Conservation (phyloP, 2,888 invertebrate genomes). For the Hipparchia semele region DNA sequence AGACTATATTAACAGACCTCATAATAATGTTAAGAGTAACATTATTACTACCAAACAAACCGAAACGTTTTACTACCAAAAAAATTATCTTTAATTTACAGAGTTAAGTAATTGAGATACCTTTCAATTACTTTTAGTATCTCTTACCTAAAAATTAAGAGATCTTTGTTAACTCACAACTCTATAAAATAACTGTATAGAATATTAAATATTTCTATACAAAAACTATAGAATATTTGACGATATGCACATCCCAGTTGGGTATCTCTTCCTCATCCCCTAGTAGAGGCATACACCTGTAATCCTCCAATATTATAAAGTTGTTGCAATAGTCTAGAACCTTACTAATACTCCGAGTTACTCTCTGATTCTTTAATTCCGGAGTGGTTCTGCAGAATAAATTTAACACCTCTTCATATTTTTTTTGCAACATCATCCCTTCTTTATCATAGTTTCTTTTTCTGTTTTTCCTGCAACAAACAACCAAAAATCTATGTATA, state of each 20-base stretch:
- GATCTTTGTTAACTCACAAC: no score
- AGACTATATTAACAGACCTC: no score
- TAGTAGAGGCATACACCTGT: conserved; percentile 71
- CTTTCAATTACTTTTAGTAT: no score
- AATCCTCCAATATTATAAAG: conserved; percentile 62
- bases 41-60: no score
- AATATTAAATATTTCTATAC: conserved; percentile 8
- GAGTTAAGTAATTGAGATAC: no score
- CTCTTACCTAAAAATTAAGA: no score
- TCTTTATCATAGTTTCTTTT: conserved; percentile 25
- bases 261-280: conserved; percentile 65
- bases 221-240: conserved; percentile 61
- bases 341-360: conserved; percentile 57
- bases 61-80: no score
- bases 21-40: no score
- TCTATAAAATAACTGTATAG: not conserved
- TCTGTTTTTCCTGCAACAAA: conserved; percentile 24
- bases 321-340: conserved; percentile 50
- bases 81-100: no score
- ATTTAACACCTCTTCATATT: conserved; percentile 27
- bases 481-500: not conserved
- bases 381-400: conserved; percentile 43
- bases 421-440: not conserved
- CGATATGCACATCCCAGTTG: conserved; percentile 68
- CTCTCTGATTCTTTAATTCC: conserved; percentile 32